Base-by-base conservation (phyloP, 2,888 invertebrate species). In the Ephialtes manifestator region DNA sequence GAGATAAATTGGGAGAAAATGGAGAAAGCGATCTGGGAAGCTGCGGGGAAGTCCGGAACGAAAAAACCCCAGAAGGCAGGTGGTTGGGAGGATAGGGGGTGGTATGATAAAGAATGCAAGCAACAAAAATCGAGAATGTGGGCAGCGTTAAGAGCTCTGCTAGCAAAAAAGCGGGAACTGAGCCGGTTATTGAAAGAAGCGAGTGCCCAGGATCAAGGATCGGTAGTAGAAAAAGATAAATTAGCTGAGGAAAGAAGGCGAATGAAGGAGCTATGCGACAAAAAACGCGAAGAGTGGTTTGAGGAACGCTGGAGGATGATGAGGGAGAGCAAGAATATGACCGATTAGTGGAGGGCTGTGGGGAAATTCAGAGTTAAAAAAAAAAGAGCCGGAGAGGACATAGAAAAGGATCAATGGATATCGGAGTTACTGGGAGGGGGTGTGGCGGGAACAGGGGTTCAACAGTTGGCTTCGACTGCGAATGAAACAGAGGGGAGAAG, bases 311-410 rank as follows among this genome's bases (percentile, higher is more conserved):
- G 77, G 74, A 67, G 31, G 11, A 51, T 31, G 31, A 48, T 81
- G 24, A 55, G 48, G 1, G 53, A 70, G 0, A 71, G 58, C 13
- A 68, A 28, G 7, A 58, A 46, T 11, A 81, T 78, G 68, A 0
- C 5, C 1, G 51, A 72, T 2, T 78, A 77, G 84, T 84, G 81
- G 76, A 35, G 18, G 15, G 81, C 77, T 4, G 55, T 81, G 1
- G 70, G 46, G 0, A 55, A 60, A 4, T 81, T 78, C 8, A 68
- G 78, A 18, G 2, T 1, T 5, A 76, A 46, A 63, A 77, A 18
- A 51, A 74, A 43, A 3, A 20, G 11, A 4, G 5, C 2, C 13
- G 58, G 63, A 3, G 3, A 53, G 2, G 35, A 24, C 0, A 70
- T 78, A 20, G 24, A 11, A 0, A 24, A 70, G 24, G 63, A 78